Evolutionary conservation across 1,140 invertebrate species (phyloP), one percentile per base, ranked within the genome.

Genomic region (Pomacea maculata): DNA sequence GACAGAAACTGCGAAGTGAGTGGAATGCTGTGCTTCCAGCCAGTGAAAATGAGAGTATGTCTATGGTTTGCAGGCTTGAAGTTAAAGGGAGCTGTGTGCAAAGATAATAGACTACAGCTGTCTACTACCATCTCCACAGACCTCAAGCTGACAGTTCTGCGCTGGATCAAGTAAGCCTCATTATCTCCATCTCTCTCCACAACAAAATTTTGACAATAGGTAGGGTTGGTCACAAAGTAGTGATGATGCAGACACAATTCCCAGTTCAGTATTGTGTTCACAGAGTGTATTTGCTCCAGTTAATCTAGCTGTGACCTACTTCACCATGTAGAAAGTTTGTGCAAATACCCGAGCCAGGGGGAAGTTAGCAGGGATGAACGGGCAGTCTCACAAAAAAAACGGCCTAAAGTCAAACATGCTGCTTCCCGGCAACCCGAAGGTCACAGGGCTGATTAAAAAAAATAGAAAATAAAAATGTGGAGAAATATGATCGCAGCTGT

Each of bases 41-140:
- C 34, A 21, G 34, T 70, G 21, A 70, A 70, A 9, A 21, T 70
- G 68, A 70, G 11, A 21, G 21, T 10, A 55, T 55, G 52, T 17
- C 29, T 76, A 7, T 76, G 57, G 57, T 7, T 25, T n/a, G 6
- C 79, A 92, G 97, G 97, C 14, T 92, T 99, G 70, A 98, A 98
- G 93, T 92, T 99, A 64, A 97, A 99, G 93, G 98, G 98, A 82
- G 97, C 97, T 21, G 95, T 97, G 81, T 97, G 97, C 88, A 95
- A 95, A 85, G 95, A 95, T 84, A 98, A 98, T 92, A 95, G 97
- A 84, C 92, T 99, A 29, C 93, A 97, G 82, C 92, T 99, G n/a
- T 96, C 97, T 1, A 95, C 96, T 19, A 97, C 96, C 19, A 98
- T 99, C 81, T 96, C 98, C 94, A 96, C 96, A 76, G 97, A 99